A percentile compares a stretch with the other conserved stretches of the same genome.
phyloP scores from a whole-genome alignment of 1,140 invertebrate species.

The Drosophila micromelanica region DNA sequence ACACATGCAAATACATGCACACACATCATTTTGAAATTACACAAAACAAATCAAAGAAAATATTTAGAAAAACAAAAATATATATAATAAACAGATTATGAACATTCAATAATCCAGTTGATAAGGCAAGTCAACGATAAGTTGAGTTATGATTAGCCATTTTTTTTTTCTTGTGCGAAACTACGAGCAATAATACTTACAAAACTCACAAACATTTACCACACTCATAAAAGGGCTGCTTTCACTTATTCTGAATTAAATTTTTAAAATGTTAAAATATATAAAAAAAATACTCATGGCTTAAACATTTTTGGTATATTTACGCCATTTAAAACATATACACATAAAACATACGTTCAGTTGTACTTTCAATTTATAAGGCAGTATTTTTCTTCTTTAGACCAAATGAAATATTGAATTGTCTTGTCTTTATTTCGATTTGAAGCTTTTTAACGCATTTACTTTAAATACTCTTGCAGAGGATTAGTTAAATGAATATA shows the following conservation, averaged over 20 bases:
- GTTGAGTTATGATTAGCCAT: slow-evolving; percentile 32
- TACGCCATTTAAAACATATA: not conserved
- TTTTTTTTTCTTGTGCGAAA: slow-evolving; percentile 5
- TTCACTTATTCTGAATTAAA: not conserved
- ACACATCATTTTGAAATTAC: slow-evolving; percentile 22
- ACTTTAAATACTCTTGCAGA: slow-evolving; percentile 11
- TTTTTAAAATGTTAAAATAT: not conserved
- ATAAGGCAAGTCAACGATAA: slow-evolving; percentile 26
- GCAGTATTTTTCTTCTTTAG: slow-evolving; percentile 13
- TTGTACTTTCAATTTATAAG: slow-evolving; percentile 10
- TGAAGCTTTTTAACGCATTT: slow-evolving; percentile 64
- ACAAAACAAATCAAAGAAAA: not conserved
- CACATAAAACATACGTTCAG: slow-evolving; percentile 52
- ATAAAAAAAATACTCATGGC: not conserved
- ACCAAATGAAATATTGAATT: slow-evolving; percentile 43
- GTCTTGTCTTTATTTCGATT: slow-evolving; percentile 50
- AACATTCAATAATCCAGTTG: slow-evolving; percentile 18
- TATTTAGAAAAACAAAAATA: not conserved
- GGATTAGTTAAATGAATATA: not conserved
- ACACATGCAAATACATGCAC: slow-evolving; percentile 39
- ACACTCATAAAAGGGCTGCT: not conserved
- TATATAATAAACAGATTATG: slow-evolving; percentile 9
- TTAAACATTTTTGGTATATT: not conserved
- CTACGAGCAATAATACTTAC: slow-evolving; percentile 40
- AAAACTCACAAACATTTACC: slow-evolving; percentile 6